phyloP scores from a whole-genome alignment of 2,113 vertebrate genomes.

The Tyrannus savana region DNA sequence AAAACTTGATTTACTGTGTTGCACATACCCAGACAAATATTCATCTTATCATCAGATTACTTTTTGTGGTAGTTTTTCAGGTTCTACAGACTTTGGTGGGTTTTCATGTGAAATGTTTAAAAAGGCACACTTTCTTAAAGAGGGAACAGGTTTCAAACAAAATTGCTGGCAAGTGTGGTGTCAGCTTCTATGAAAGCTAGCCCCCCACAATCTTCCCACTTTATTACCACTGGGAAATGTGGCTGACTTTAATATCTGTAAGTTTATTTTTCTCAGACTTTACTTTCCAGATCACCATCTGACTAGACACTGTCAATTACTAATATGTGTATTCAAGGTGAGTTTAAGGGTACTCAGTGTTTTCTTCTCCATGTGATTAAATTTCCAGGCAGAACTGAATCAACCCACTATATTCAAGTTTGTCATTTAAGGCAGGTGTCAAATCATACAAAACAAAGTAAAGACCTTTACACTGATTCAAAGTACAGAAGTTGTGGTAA shows the following conservation, averaged over 20 bases:
- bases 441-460: background rate
- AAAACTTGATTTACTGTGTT: slow-evolving; percentile 44
- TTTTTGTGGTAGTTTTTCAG: slow-evolving; percentile 36
- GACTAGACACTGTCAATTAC: slow-evolving; percentile 27
- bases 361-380: background rate
- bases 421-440: background rate
- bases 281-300: background rate
- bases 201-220: background rate
- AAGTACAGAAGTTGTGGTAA: background rate
- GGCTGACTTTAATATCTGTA: background rate
- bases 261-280: slow-evolving; percentile 21
- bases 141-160: background rate
- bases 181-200: background rate
- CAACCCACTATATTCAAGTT: background rate
- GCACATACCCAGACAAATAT: slow-evolving; percentile 30
- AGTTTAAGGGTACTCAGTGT: background rate
- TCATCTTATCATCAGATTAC: background rate
- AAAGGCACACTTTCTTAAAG: background rate
- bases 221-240: background rate
- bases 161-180: background rate
- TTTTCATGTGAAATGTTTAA: background rate
- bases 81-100: background rate
- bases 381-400: background rate
- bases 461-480: background rate
- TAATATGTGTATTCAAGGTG: background rate